Base-by-base conservation (phyloP, 1,140 invertebrate species). In the Wasmannia auropunctata region DNA sequence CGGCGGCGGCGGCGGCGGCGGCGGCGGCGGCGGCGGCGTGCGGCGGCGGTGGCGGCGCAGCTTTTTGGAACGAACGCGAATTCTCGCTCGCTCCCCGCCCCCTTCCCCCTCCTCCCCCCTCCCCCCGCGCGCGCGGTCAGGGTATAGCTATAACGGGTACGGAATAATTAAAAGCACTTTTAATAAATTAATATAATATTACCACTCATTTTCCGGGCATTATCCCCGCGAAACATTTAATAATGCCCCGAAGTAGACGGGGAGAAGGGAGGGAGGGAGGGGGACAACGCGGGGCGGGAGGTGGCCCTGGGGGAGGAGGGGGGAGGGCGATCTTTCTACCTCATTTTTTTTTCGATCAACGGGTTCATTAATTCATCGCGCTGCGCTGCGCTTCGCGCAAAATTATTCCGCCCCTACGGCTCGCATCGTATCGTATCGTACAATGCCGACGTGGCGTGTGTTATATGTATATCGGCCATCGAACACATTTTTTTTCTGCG, bases 111-210 rank as follows among this genome's bases (percentile, higher is more conserved):
- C 37, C 37, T 7, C 37, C 7, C 37, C 37, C 37, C 37, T 3
- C 37, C 37, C 49, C 51, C n/a, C n/a, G n/a, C 54, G 25, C 62
- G 49, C 58, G 28, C 70, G 84, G 85, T 83, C 77, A 60, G 69
- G 31, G 51, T 56, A 77, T 77, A 72, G 62, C 76, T 77, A 67
- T 77, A 87, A 89, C 85, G 72, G 56, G 79, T 51, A 69, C 34
- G 85, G 54, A 88, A 90, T 85, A 90, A 90, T 90, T 90, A 87
- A 87, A 81, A 70, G 86, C 60, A 76, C 85, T 85, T 89, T 90
- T 89, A 84, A 34, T 65, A 62, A 89, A 87, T 89, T 74, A 89
- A 80, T 89, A 74, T 46, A 76, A 89, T 60, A 80, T 75, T 75
- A 49, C 49, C 63, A 40, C 60, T 28, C 46, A 70, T 77, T 81